Evolutionary conservation across 2,888 invertebrate species (phyloP).

Genomic region (Pristionchus entomophagus): DNA sequence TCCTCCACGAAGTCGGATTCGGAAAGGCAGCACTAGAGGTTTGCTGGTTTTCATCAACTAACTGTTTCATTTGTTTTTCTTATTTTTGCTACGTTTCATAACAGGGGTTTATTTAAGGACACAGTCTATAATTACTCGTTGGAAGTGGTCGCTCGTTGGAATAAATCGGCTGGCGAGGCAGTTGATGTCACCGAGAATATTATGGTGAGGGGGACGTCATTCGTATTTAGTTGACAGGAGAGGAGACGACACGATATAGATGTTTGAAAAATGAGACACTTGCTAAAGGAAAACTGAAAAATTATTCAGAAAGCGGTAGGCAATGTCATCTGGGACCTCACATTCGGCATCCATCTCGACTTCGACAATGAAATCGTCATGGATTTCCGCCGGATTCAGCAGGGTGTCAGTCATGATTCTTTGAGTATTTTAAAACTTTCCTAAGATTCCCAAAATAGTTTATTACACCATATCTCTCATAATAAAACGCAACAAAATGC

Average conservation of each 20-base stretch:
- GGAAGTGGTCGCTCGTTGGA: constrained; percentile 14
- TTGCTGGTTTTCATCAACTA: background rate
- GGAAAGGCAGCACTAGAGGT: background rate
- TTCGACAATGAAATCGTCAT: background rate
- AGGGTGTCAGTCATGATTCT: background rate
- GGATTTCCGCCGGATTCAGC: background rate
- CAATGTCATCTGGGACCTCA: constrained; percentile 28
- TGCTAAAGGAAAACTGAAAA: background rate
- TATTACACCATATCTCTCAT: too few relatives aligned
- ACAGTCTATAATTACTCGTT: background rate
- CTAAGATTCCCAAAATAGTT: too few relatives aligned
- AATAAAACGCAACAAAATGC: too few relatives aligned
- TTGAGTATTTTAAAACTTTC: too few relatives aligned
- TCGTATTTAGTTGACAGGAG: too few relatives aligned
- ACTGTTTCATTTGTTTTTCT: background rate
- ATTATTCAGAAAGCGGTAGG: constrained; percentile 3
- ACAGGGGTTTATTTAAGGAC: too few relatives aligned
- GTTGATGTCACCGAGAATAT: constrained; percentile 36
- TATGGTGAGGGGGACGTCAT: background rate
- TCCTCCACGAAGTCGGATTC: constrained; percentile 23
- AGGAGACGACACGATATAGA: too few relatives aligned
- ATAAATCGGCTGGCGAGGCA: background rate
- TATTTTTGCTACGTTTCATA: background rate
- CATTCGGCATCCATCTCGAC: background rate
- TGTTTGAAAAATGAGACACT: background rate